Evolutionary conservation across 53 echinoderm and acorn worm species (phyloP).

Genomic region (Hippasteria phrygiana): DNA sequence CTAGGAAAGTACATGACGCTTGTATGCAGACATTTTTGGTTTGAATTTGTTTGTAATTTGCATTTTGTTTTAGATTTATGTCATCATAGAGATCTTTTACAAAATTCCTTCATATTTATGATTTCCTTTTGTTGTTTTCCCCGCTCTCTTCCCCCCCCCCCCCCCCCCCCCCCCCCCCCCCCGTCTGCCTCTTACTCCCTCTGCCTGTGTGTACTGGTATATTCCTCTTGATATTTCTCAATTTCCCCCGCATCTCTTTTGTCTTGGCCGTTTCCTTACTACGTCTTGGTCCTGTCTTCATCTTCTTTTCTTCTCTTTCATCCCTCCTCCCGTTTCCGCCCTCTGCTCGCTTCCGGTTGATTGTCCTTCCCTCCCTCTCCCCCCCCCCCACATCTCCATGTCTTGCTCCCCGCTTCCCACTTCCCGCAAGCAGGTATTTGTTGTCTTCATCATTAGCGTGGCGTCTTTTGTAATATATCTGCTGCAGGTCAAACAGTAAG

Average conservation of each 20-base stretch:
- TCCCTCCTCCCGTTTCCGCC: neutral
- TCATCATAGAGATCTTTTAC: too few relatives aligned
- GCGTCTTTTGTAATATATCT: slow-evolving; percentile 86
- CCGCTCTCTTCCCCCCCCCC: too few relatives aligned
- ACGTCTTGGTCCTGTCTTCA: neutral
- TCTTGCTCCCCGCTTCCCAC: slow-evolving; percentile 10
- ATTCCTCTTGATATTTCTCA: too few relatives aligned
- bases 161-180: too few relatives aligned
- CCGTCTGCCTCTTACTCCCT: too few relatives aligned
- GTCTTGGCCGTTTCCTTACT: neutral
- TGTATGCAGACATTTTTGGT: too few relatives aligned
- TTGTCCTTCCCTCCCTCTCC: neutral
- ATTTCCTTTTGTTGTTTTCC: too few relatives aligned
- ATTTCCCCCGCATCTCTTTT: neutral
- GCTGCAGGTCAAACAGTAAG: slow-evolving; percentile 80
- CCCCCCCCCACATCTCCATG: neutral
- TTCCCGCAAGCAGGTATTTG: slow-evolving; percentile 66
- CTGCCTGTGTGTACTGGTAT: too few relatives aligned
- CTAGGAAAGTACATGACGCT: too few relatives aligned
- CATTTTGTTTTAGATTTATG: too few relatives aligned
- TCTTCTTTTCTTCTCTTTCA: neutral
- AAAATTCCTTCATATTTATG: too few relatives aligned
- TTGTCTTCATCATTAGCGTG: slow-evolving; percentile 85
- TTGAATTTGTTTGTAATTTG: too few relatives aligned
- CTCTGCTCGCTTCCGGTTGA: neutral